Base-by-base conservation (phyloP, 2,888 invertebrate species). In the Saturnia japonica region DNA sequence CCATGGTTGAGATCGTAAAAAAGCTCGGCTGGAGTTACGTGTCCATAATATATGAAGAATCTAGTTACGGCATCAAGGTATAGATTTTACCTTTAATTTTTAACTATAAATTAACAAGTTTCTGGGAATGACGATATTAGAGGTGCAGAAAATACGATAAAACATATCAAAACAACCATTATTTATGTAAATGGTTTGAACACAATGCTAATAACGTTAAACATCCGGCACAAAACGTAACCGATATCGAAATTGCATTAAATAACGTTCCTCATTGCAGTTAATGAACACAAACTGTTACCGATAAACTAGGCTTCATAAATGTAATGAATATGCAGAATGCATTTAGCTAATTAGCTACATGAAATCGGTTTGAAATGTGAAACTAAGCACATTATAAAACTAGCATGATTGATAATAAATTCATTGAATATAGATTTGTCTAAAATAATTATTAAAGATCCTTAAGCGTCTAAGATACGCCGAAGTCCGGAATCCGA, bases 11-110 rank as follows among this genome's bases (percentile, higher is more conserved):
- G 85, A 97, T 99, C 77, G 97, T 99, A 22, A 95, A 95, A 80
- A 95, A 95, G 77, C 96, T 99, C 92, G 96, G 96, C 68, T 99
- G 99, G 99, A 98, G 97, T 75, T 99, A 99, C 90, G 97, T 99
- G 28, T 98, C 98, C 69, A 97, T 99, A 79, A 97, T 99, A 76
- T 99, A 99, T 86, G 99, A 99, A 88, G 99, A 99, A 88, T 98
- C 98, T 72, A 98, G 98, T 92, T 99, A 99, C 83, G 99, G 99
- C 11, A 98, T 98, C 75, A 98, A 98, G 96, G 98, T 97, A 84
- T 88, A 19, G 4, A 14, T 28, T 25, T 57, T 14, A 1, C 3
- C 9, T 60, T 28, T 12, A 14, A 28, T 22, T 22, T 54, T 54
- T 0, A 54, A 54, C 2, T 54, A 6, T 4, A 60, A 4, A 60